These are phyloP conservation scores for Aphis craccivora DNA, from an alignment of 1,140 invertebrate species.

Conservation along the genomic window DNA sequence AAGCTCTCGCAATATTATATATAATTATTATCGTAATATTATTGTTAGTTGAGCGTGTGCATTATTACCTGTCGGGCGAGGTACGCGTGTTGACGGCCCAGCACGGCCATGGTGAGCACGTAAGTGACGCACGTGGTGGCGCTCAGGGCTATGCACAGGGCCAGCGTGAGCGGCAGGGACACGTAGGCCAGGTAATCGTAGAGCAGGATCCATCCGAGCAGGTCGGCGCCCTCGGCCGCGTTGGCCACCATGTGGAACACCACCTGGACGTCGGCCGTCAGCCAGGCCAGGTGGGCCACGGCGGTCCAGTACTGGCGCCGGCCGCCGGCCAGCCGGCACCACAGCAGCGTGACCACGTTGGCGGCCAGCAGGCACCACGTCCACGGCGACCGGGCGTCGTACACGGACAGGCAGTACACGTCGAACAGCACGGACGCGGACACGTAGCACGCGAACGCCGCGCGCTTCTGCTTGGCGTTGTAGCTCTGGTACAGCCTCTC, in stretches of 20 bases:
- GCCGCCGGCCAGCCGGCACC: slow-evolving; percentile 67
- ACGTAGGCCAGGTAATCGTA: slow-evolving; percentile 86
- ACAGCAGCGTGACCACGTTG: slow-evolving; percentile 66
- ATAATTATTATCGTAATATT: too few relatives aligned
- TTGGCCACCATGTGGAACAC: slow-evolving; percentile 69
- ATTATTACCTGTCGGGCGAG: slow-evolving; percentile 68
- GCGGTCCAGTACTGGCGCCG: slow-evolving; percentile 66
- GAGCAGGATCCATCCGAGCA: slow-evolving; percentile 81
- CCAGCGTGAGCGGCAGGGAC: slow-evolving; percentile 77
- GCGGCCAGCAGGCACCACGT: slow-evolving; percentile 67
- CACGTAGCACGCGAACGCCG: slow-evolving; percentile 79
- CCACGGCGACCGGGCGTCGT: slow-evolving; percentile 66
- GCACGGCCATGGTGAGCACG: slow-evolving; percentile 67
- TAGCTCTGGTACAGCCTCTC: slow-evolving; percentile 80
- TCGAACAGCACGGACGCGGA: slow-evolving; percentile 74
- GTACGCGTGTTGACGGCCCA: slow-evolving; percentile 64
- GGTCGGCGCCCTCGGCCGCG: slow-evolving; percentile 68
- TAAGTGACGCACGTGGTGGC: slow-evolving; percentile 70
- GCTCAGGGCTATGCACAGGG: slow-evolving; percentile 71
- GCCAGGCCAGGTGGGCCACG: slow-evolving; percentile 72
- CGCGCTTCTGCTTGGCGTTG: slow-evolving; percentile 76
- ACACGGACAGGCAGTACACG: slow-evolving; percentile 68
- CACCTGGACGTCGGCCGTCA: slow-evolving; percentile 70
- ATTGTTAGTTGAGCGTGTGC: too few relatives aligned
- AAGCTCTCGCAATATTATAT: too few relatives aligned